phyloP scores from a whole-genome alignment of 2,797 vertebrate genomes.

The Nyctibius grandis region DNA sequence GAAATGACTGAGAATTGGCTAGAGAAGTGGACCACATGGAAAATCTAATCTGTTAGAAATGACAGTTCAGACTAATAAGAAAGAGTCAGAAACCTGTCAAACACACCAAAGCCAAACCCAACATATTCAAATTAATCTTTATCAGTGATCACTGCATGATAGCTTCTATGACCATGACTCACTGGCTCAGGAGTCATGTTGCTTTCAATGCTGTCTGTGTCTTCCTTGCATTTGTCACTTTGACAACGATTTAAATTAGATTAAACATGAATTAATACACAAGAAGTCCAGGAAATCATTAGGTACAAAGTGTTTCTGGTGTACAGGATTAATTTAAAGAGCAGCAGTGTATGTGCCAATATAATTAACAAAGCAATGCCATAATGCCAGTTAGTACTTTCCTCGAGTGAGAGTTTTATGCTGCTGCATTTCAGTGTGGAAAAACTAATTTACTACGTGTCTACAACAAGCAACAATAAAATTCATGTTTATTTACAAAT shows the following conservation, averaged over 20 bases:
- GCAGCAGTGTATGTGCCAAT: constrained; percentile 18
- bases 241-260: constrained; percentile 17
- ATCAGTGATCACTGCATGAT: not conserved
- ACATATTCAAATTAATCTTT: not conserved
- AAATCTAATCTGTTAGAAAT: not conserved
- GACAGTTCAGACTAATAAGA: not conserved
- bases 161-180: not conserved
- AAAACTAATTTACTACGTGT: constrained; percentile 43
- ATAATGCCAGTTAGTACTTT: constrained; percentile 32
- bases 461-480: constrained; percentile 42
- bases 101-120: not conserved
- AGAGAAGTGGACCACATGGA: not conserved
- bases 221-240: not conserved
- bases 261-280: not conserved
- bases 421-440: not conserved
- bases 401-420: constrained; percentile 30
- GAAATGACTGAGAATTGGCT: not conserved
- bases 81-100: not conserved
- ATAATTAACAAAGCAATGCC: constrained; percentile 55
- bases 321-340: constrained; percentile 27
- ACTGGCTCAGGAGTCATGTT: not conserved
- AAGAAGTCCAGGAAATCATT: constrained; percentile 30
- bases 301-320: not conserved
- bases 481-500: constrained; percentile 57
- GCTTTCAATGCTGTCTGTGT: not conserved